phyloP scores from a whole-genome alignment of 2,113 vertebrate species.

The Gorilla gorilla region DNA sequence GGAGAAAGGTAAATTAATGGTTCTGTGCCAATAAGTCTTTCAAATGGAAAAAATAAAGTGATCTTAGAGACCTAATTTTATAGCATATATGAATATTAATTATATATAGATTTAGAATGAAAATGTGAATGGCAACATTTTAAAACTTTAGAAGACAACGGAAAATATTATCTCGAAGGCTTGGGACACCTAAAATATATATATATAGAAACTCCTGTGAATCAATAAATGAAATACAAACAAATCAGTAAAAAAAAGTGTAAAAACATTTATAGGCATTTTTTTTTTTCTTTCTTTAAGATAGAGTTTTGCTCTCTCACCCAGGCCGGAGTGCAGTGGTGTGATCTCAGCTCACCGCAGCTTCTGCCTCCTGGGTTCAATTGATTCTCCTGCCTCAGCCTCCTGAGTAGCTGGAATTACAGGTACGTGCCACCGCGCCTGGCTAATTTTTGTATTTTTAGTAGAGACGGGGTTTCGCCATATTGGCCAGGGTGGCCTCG shows the following conservation, averaged over 20 bases:
- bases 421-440: no score
- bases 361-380: no score
- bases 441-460: no score
- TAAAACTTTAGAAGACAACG: background rate
- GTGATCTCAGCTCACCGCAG: no score
- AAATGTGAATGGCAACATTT: background rate
- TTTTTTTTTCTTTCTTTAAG: no score
- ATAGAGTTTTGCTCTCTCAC: no score
- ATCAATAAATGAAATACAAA: background rate
- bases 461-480: no score
- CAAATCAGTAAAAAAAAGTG: background rate
- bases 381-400: no score
- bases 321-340: no score
- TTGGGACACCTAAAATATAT: background rate
- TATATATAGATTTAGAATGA: background rate
- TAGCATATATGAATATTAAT: background rate
- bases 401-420: no score
- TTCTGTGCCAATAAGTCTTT: background rate
- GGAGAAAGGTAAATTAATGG: background rate
- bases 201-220: background rate
- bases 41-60: background rate
- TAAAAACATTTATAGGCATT: background rate
- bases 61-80: background rate
- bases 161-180: background rate
- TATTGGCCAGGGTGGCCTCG: no score